phyloP scores from a whole-genome alignment of 1,140 invertebrate genomes.

The Ostrea edulis region DNA sequence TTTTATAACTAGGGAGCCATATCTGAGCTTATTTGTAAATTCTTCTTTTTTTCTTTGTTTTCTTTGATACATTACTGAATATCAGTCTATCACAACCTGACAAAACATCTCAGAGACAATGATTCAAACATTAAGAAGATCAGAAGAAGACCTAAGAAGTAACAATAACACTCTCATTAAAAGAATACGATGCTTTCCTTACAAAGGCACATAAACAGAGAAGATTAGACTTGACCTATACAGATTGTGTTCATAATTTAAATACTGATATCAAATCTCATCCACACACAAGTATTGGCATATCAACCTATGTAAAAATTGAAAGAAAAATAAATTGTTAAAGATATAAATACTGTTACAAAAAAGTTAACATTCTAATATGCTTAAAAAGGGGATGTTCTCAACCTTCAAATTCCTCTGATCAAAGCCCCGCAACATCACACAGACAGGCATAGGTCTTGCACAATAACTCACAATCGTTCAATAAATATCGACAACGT shows the following conservation, averaged over 20 bases:
- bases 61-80: neutral
- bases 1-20: neutral
- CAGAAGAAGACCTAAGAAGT: neutral
- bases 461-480: constrained; percentile 5
- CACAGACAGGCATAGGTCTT: neutral
- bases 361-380: neutral
- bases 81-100: constrained; percentile 2
- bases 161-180: neutral
- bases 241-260: neutral
- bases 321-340: neutral
- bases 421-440: neutral
- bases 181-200: neutral
- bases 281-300: neutral
- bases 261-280: constrained; percentile 9
- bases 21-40: neutral
- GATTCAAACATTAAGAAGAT: neutral
- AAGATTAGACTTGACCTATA: neutral
- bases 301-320: neutral
- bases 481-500: constrained; percentile 35
- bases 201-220: constrained; percentile 15
- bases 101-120: neutral
- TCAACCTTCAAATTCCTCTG: neutral
- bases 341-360: neutral
- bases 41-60: neutral
- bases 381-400: neutral